phyloP scores from a whole-genome alignment of 2,113 vertebrate species.

The Noturus placidus region DNA sequence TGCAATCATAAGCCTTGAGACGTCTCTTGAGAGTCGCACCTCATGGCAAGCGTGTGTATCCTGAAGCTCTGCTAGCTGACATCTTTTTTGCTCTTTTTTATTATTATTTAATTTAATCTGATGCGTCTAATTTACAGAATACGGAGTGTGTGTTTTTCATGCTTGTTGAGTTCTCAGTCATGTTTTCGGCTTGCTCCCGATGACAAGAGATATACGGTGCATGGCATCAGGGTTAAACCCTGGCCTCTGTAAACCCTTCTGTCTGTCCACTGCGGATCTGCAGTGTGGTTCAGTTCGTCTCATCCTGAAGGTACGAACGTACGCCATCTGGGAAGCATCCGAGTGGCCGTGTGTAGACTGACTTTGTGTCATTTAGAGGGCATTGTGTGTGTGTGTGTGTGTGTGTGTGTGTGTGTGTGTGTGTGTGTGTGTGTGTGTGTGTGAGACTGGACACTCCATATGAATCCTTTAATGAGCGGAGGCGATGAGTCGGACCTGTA shows the following conservation, averaged over 20 bases:
- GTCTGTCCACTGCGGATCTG: neutral
- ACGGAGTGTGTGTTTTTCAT: neutral
- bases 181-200: neutral
- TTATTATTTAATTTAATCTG: too few relatives aligned
- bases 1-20: neutral
- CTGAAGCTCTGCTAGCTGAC: neutral
- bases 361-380: conserved; percentile 14
- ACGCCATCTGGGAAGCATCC: conserved; percentile 22
- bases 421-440: neutral
- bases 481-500: neutral
- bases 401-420: neutral
- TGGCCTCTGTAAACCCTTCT: neutral
- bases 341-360: neutral
- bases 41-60: neutral
- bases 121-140: neutral
- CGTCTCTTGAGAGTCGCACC: neutral
- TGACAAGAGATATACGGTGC: neutral
- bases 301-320: neutral
- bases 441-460: neutral
- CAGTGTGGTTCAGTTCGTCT: neutral
- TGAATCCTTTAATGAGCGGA: neutral
- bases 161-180: neutral
- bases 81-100: neutral
- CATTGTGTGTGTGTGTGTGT: neutral
- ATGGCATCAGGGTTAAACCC: neutral